Percentiles rank a stretch among this genome's conserved stretches.
These are phyloP conservation scores for Pseudolaguvia tuberculata DNA, from an alignment of 2,113 vertebrate genomes.

Conservation along the genomic window DNA sequence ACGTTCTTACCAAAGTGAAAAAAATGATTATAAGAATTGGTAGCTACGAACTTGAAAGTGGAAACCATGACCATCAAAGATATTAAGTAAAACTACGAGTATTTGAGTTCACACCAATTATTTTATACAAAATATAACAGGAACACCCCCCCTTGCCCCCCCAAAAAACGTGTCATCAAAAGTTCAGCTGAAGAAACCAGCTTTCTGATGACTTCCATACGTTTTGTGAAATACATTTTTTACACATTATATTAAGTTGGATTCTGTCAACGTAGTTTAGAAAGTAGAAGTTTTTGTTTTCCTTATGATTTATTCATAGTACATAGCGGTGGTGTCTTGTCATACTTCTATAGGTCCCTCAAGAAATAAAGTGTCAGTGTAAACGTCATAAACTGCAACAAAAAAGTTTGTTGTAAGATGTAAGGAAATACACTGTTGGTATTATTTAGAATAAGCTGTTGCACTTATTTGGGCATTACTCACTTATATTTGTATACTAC, in stretches of 20 bases:
- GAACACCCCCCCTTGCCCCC: too few species aligned
- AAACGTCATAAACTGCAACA: conserved; percentile 28
- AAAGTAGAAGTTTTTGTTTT: conserved; percentile 57
- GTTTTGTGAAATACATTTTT: too few species aligned
- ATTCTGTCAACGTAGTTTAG: conserved; percentile 62
- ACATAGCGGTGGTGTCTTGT: conserved; percentile 61
- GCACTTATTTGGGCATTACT: background rate
- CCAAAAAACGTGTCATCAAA: too few species aligned
- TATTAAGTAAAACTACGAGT: too few species aligned
- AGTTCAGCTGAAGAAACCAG: too few species aligned
- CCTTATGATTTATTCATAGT: conserved; percentile 71
- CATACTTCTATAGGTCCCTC: conserved; percentile 61
- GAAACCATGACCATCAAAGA: too few species aligned
- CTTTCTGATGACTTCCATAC: too few species aligned
- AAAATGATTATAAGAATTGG: too few species aligned
- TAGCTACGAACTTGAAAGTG: too few species aligned
- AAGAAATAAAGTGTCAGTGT: conserved; percentile 57
- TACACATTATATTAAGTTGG: conserved; percentile 65
- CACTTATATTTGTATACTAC: background rate
- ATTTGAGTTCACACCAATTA: too few species aligned
- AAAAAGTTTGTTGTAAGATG: conserved; percentile 25
- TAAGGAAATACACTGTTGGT: background rate
- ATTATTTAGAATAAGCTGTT: background rate
- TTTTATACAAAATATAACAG: too few species aligned
- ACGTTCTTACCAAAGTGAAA: too few species aligned